Conservation (phyloP, 2,113 vertebrate species). For the Ctenodactylus gundi region DNA sequence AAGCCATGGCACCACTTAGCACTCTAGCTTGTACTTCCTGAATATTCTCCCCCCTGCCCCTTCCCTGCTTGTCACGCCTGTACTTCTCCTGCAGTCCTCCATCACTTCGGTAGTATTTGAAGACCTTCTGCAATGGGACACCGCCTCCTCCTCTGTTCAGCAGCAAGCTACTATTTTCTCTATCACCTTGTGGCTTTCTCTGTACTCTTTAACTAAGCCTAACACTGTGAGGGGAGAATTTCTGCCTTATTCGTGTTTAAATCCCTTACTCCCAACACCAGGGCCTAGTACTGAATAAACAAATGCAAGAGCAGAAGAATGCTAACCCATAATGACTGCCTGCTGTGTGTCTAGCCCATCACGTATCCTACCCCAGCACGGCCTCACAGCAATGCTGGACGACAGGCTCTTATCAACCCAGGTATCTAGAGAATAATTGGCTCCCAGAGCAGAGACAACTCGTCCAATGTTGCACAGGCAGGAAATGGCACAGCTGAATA, state of each 20-base stretch:
- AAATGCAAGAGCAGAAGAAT: not conserved
- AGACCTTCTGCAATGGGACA: not conserved
- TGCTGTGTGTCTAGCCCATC: not conserved
- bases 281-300: not conserved
- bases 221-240: not conserved
- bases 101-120: not conserved
- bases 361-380: not conserved
- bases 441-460: not conserved
- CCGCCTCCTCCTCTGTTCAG: not conserved
- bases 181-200: not conserved
- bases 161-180: not conserved
- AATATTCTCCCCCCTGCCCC: not conserved
- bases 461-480: not conserved
- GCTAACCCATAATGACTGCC: not conserved
- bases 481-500: no score
- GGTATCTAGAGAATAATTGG: not conserved
- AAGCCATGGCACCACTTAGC: not conserved
- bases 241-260: not conserved
- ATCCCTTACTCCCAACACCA: not conserved
- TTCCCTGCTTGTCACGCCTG: not conserved
- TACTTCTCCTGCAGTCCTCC: not conserved
- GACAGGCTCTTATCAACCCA: not conserved
- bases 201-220: not conserved
- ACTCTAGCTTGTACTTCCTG: not conserved
- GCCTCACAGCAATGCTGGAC: rapidly evolving